Evolutionary conservation across 2,888 invertebrate species (phyloP), one percentile per base, ranked within the genome.

Genomic region (Sthenelais limicola): DNA sequence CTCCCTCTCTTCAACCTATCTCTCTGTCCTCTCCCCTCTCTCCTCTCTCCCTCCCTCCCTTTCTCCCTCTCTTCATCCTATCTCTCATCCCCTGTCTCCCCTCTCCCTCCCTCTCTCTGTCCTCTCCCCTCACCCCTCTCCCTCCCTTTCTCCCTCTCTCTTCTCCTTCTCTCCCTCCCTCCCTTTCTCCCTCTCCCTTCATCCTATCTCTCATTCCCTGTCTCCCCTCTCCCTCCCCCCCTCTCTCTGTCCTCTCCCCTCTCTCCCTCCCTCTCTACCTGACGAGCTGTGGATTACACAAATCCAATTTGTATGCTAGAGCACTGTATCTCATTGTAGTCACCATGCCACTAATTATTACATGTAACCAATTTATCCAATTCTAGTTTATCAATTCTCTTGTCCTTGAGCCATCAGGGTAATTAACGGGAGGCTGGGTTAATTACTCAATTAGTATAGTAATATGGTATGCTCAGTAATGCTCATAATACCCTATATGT

Each of bases 161-260:
- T 38, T 47, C 24, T 21, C 35, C 56, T 56, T 38, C 38, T 56
- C 51, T 51, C 24, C 51, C 51, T 24, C 51, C 51, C 51, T n/a
- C 5, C 51, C 51, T 24, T 9, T 5, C 51, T 5, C 21, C 51
- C 5, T 24, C n/a, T 5, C n/a, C n/a, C 18, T n/a, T 24, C 5
- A 7, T n/a, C 51, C 51, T n/a, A 12, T 5, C 5, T 24, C 24
- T 24, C 51, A 7, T 24, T 24, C 51, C 21, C 51, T 5, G 5
- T n/a, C 5, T 24, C 21, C 51, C 51, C 51, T 5, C 9, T 24
- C 21, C 24, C 48, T 70, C 21, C 33, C 21, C 35, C 4, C 32
- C 35, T 35, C 47, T 38, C 30, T 51, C 38, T 18, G 73, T 73
- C 47, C 73, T 73, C 18, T 58, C 49, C 47, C 74, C 72, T 28